A percentile compares a stretch with the other conserved stretches of the same genome.
These are phyloP conservation scores for Dione vanillae DNA, from an alignment of 2,888 invertebrate species.

Conservation along the genomic window DNA sequence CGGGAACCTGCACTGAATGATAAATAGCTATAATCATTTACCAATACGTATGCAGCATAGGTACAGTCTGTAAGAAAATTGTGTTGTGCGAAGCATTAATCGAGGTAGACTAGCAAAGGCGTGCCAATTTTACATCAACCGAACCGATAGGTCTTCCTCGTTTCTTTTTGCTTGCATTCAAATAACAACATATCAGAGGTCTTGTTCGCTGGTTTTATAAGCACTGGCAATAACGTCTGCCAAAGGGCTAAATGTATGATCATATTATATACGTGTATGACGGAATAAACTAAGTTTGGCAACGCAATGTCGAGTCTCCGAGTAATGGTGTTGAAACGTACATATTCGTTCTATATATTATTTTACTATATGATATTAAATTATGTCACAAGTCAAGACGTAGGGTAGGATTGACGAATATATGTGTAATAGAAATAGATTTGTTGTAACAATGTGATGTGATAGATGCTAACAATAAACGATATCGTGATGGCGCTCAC, in stretches of 20 bases:
- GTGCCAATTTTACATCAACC: constrained; percentile 61
- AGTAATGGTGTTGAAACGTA: constrained; percentile 43
- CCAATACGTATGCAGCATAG: constrained; percentile 55
- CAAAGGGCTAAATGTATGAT: constrained; percentile 60
- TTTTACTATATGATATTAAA: constrained; percentile 41
- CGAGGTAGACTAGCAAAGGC: constrained; percentile 60
- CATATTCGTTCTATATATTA: constrained; percentile 40
- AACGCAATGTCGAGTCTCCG: constrained; percentile 51
- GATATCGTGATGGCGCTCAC: constrained; percentile 42
- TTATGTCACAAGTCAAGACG: constrained; percentile 51
- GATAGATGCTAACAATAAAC: constrained; percentile 42
- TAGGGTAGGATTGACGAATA: constrained; percentile 48
- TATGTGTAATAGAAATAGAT: constrained; percentile 47
- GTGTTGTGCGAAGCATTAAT: constrained; percentile 69
- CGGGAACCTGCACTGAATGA: constrained; percentile 55
- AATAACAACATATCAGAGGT: constrained; percentile 62
- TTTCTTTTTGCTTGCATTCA: constrained; percentile 51
- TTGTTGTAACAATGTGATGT: constrained; percentile 41
- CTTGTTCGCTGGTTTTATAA: constrained; percentile 56
- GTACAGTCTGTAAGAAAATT: constrained; percentile 61
- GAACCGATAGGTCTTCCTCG: constrained; percentile 57
- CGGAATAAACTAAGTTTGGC: constrained; percentile 60
- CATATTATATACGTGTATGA: constrained; percentile 41
- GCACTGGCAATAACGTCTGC: constrained; percentile 63
- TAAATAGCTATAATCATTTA: constrained; percentile 62